Base-by-base conservation (phyloP, 1,140 invertebrate species). In the Cotesia vestalis region DNA sequence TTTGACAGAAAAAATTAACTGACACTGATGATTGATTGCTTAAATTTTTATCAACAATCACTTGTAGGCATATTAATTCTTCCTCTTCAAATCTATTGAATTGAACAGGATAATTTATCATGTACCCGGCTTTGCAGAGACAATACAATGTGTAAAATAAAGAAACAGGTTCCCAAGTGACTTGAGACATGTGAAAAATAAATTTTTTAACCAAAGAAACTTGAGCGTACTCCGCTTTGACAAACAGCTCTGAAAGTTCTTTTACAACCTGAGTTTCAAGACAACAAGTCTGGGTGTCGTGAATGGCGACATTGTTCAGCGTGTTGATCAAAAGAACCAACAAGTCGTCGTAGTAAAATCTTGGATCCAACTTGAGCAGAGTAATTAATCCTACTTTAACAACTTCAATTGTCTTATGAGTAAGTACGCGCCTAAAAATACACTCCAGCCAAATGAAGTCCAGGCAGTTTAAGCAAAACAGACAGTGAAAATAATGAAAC, bases 381-480 rank as follows among this genome's bases (percentile, higher is more conserved):
- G 78, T 77, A 3, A 75, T 69, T 5, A 89, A 57, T 17, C 85
- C 86, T 77, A 81, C 84, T 27, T 87, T 88, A 4, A 86, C 70
- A n/a, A 90, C 79, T 6, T 75, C 60, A 75, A 80, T 86, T 66
- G 87, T 89, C 20, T 85, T 79, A 66, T 89, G 88, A 8, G 77
- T 71, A 0, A 90, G 69, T 6, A 89, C 80, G 73, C 83, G 83
- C 14, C 75, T 70, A 68, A 86, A 86, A 59, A 88, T 73, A 69
- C 85, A 82, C 27, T 80, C 78, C 2, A 88, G 17, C 88, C 88
- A 89, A 4, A 52, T 59, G 6, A 73, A 61, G 59, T 79, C 72
- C 35, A 84, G 78, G 55, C 81, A 81, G 66, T 80, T 66, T 4
- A 69, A 69, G 71, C 79, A 80, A 9, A 34, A 52, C 66, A 59